phyloP scores from a whole-genome alignment of 2,888 invertebrate species.

The Lasioglossum malachurum region DNA sequence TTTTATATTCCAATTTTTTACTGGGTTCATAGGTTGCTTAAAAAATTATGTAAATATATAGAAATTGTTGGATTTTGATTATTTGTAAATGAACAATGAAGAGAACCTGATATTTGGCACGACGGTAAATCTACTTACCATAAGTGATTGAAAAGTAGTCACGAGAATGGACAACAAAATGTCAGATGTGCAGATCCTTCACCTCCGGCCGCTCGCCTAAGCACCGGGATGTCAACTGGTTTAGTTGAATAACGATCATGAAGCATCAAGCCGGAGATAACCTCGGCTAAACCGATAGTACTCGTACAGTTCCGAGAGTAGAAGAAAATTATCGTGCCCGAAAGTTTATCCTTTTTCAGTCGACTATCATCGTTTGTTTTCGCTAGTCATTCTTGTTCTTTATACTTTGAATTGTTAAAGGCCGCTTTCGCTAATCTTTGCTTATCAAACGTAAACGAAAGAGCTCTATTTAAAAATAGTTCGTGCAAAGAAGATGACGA shows the following conservation, averaged over 20 bases:
- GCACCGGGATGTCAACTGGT: constrained; percentile 13
- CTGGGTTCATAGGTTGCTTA: too few species aligned
- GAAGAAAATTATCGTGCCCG: background rate
- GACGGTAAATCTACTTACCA: background rate
- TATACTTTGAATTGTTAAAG: too few species aligned
- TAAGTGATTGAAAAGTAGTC: background rate
- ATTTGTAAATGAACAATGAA: too few species aligned
- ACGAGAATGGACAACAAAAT: background rate
- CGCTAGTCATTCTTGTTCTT: background rate
- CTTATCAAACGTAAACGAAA: background rate
- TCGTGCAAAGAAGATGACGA: background rate
- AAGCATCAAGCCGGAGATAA: constrained; percentile 30
- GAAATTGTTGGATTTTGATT: too few species aligned
- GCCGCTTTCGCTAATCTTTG: background rate
- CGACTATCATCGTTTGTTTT: background rate
- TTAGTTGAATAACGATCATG: background rate
- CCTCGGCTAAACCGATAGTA: constrained; percentile 15
- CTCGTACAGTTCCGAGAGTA: background rate
- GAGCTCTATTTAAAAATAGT: background rate
- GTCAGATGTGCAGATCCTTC: background rate
- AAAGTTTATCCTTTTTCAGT: background rate
- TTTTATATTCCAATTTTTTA: too few species aligned
- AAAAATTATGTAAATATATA: too few species aligned
- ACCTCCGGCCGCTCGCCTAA: background rate
- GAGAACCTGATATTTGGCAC: too few species aligned